phyloP scores from a whole-genome alignment of 2,888 invertebrate genomes.

The Frankliniella intonsa region DNA sequence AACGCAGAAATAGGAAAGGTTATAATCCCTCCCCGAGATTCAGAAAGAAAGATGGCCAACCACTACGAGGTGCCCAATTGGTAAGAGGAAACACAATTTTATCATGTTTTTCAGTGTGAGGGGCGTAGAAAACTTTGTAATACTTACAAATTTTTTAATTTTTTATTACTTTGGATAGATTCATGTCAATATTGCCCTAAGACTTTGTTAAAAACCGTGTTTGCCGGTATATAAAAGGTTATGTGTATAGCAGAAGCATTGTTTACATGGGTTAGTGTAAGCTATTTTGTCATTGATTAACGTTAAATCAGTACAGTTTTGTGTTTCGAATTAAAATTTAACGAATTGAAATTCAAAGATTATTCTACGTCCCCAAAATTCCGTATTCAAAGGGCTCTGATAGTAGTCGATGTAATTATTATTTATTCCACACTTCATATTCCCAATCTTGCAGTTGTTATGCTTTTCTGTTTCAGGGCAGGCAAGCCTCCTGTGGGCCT shows the following conservation, averaged over 20 bases:
- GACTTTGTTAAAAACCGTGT: constrained; percentile 26
- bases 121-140: not conserved
- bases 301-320: not conserved
- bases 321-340: not conserved
- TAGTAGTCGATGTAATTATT: not conserved
- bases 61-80: constrained; percentile 90
- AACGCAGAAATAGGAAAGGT: no score
- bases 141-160: not conserved
- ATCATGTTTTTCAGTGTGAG: constrained; percentile 4
- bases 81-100: constrained; percentile 51
- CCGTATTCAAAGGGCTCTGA: not conserved
- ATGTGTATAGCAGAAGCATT: constrained; percentile 1
- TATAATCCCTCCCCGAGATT: no score
- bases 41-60: constrained; percentile 61
- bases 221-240: constrained; percentile 18
- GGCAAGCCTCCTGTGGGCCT: constrained; percentile 95
- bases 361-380: not conserved
- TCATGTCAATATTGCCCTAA: not conserved
- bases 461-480: constrained; percentile 63
- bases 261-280: not conserved
- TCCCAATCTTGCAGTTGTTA: not conserved
- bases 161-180: not conserved
- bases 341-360: not conserved
- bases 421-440: not conserved
- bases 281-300: not conserved